Conservation (phyloP, 2,888 invertebrate species). For the Monochamus alternatus region DNA sequence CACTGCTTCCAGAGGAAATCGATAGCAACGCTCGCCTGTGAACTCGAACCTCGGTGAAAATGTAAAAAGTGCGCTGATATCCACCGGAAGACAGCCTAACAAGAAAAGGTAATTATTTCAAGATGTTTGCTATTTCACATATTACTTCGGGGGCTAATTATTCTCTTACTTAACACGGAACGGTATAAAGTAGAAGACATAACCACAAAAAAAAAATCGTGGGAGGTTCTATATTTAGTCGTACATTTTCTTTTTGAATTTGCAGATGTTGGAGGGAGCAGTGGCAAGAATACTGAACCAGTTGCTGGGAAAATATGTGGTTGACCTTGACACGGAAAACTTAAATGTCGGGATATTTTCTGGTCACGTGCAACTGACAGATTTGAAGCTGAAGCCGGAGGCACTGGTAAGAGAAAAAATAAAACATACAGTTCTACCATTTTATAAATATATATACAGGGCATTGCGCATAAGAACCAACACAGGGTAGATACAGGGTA, state of each 20-base stretch:
- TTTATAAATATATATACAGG: too few species aligned
- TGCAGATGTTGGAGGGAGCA: constrained; percentile 83
- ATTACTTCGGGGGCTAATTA: not conserved
- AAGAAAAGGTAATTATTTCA: constrained; percentile 8
- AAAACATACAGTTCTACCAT: too few species aligned
- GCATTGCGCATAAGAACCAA: too few species aligned
- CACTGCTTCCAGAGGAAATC: constrained; percentile 51
- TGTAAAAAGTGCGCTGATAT: constrained; percentile 9
- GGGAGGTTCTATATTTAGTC: not conserved
- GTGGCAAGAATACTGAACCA: constrained; percentile 86
- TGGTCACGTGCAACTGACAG: constrained; percentile 84
- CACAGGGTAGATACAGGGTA: too few species aligned
- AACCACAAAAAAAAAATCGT: not conserved
- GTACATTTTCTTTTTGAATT: not conserved
- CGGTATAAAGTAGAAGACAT: not conserved
- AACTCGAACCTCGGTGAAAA: constrained; percentile 10
- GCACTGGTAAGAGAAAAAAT: constrained; percentile 78
- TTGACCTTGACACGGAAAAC: constrained; percentile 87
- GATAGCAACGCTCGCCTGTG: constrained; percentile 43
- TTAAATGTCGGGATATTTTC: constrained; percentile 89
- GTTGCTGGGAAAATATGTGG: constrained; percentile 86
- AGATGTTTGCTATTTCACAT: not conserved
- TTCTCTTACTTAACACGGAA: not conserved
- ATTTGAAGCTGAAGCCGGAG: constrained; percentile 85
- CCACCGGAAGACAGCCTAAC: not conserved